Percentiles rank a stretch among this genome's conserved stretches.
Conservation (phyloP, 2,113 vertebrate genomes). For the Tauraco erythrolophus region DNA sequence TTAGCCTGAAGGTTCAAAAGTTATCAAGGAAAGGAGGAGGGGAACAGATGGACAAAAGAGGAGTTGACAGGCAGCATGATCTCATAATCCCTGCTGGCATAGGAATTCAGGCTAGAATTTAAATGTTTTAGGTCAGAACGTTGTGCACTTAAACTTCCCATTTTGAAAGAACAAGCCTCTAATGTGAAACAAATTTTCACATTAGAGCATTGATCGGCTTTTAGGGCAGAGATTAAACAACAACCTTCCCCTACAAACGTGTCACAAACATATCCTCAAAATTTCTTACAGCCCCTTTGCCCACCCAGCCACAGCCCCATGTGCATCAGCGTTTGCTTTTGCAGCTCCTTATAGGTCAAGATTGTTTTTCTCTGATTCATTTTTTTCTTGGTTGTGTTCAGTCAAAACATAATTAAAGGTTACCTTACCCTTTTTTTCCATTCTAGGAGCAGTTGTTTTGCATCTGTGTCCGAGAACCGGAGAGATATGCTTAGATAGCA, state of each 20-base stretch:
- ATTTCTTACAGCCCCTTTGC: not conserved
- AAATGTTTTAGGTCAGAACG: slow-evolving; percentile 55
- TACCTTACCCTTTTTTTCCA: slow-evolving; percentile 40
- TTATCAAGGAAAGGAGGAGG: slow-evolving; percentile 38
- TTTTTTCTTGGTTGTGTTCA: slow-evolving; percentile 10
- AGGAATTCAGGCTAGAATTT: slow-evolving; percentile 48
- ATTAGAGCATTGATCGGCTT: not conserved
- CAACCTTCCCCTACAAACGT: not conserved
- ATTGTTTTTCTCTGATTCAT: slow-evolving; percentile 9
- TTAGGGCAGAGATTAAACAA: not conserved
- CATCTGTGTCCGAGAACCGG: not conserved
- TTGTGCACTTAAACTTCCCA: slow-evolving; percentile 10
- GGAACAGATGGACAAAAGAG: slow-evolving; percentile 50
- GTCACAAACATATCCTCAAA: not conserved
- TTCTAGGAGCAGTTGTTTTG: slow-evolving; percentile 13
- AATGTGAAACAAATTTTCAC: slow-evolving; percentile 12
- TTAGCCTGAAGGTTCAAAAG: slow-evolving; percentile 49
- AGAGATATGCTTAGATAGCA: not conserved
- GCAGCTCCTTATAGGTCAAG: not conserved
- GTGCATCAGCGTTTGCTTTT: not conserved
- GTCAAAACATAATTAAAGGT: slow-evolving; percentile 35
- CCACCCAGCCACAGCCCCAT: not conserved
- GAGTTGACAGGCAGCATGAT: slow-evolving; percentile 57
- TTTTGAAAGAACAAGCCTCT: slow-evolving; percentile 34
- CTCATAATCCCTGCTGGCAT: slow-evolving; percentile 40